Evolutionary conservation across 2,113 vertebrate species (phyloP).

Genomic region (Corythaeola cristata): DNA sequence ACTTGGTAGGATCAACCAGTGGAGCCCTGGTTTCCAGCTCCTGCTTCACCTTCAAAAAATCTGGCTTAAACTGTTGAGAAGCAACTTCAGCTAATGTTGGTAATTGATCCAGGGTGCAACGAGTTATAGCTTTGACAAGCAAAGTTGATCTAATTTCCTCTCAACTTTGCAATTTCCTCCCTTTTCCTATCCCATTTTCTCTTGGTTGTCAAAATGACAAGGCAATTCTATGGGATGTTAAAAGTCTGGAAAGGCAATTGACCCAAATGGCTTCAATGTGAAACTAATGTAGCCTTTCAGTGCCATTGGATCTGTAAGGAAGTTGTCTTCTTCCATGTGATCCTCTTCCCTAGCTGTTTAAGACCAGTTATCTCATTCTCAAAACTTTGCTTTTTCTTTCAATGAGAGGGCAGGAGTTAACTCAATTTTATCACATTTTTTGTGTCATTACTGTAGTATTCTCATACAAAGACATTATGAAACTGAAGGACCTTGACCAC

Average conservation of each 20-base stretch:
- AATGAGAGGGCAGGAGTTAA: background rate
- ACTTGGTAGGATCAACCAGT: background rate
- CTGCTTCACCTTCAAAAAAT: conserved; percentile 9
- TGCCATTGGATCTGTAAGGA: background rate
- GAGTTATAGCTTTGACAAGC: conserved; percentile 46
- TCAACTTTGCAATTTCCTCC: conserved; percentile 59
- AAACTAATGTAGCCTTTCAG: background rate
- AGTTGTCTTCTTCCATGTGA: background rate
- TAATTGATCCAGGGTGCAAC: conserved; percentile 52
- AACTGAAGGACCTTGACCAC: background rate
- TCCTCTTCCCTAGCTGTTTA: background rate
- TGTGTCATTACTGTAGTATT: background rate
- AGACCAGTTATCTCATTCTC: background rate
- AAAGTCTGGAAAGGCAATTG: conserved; percentile 55
- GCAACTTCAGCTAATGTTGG: conserved; percentile 7
- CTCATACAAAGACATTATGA: background rate
- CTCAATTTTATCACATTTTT: background rate
- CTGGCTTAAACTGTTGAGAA: background rate
- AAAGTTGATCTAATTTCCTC: conserved; percentile 67
- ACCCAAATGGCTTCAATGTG: conserved; percentile 53
- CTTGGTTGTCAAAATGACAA: conserved; percentile 49
- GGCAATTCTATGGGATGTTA: conserved; percentile 51
- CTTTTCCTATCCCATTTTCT: conserved; percentile 46
- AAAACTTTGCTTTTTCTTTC: background rate
- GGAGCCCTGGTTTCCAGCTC: background rate